Evolutionary conservation across 1,140 invertebrate species (phyloP).

Genomic region (Heliothis virescens): DNA sequence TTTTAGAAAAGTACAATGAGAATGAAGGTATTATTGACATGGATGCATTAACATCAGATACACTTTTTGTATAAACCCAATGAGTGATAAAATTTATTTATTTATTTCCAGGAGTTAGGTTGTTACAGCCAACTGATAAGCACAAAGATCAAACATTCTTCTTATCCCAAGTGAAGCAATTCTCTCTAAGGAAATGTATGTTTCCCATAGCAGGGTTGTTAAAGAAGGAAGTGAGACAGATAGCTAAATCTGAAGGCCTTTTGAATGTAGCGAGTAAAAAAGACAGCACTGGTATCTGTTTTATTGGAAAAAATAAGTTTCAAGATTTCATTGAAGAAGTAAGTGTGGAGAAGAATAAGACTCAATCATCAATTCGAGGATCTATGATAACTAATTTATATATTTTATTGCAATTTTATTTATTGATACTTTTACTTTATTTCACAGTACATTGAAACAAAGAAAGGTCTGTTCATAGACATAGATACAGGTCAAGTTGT

Average conservation of each 20-base stretch:
- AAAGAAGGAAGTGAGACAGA: slow-evolving; percentile 93
- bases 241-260: slow-evolving; percentile 91
- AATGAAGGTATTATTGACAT: slow-evolving; percentile 83
- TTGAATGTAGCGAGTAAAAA: slow-evolving; percentile 92
- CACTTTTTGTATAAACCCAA: background rate
- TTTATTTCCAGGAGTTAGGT: slow-evolving; percentile 87
- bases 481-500: slow-evolving; percentile 92
- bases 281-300: slow-evolving; percentile 99
- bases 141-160: slow-evolving; percentile 99
- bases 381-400: background rate
- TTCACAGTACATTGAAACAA: slow-evolving; percentile 93
- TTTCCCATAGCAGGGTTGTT: slow-evolving; percentile 94
- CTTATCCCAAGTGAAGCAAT: slow-evolving; percentile 93
- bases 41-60: background rate
- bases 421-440: slow-evolving; percentile 37
- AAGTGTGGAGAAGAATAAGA: slow-evolving; percentile 32
- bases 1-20: slow-evolving; percentile 89
- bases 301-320: slow-evolving; percentile 95
- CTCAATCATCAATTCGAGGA: background rate
- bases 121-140: slow-evolving; percentile 91
- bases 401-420: background rate
- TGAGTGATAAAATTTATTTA: slow-evolving; percentile 17
- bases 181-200: slow-evolving; percentile 92
- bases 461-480: slow-evolving; percentile 93
- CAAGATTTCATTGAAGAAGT: slow-evolving; percentile 92